A percentile compares a stretch with the other conserved stretches of the same genome.
Conservation (phyloP, 1,140 invertebrate genomes). For the Macrobrachium nipponense region DNA sequence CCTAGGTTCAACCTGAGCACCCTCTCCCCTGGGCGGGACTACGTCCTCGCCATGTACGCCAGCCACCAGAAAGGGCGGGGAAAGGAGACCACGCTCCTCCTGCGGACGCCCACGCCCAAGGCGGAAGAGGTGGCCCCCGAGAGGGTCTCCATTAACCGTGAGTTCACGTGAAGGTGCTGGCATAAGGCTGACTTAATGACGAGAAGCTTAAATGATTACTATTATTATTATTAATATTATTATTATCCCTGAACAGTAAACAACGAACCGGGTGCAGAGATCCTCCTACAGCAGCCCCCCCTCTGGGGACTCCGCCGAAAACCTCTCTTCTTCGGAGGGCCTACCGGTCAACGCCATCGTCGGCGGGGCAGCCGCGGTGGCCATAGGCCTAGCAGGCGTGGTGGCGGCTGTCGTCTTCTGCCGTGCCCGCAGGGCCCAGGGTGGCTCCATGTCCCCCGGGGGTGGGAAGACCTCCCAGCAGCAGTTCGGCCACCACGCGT, state of each 20-base stretch:
- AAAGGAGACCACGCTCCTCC: slow-evolving; percentile 16
- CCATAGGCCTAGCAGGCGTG: slow-evolving; percentile 45
- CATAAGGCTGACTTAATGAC: neutral
- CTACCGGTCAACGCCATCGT: slow-evolving; percentile 38
- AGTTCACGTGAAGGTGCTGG: neutral
- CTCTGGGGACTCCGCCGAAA: neutral
- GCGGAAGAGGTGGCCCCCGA: slow-evolving; percentile 48
- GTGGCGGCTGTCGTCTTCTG: slow-evolving; percentile 52
- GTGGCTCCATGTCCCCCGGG: slow-evolving; percentile 14
- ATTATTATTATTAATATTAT: neutral
- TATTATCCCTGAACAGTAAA: neutral
- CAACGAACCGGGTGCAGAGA: neutral
- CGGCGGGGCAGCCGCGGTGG: slow-evolving; percentile 44
- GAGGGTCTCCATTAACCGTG: slow-evolving; percentile 35
- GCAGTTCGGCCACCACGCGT: slow-evolving; percentile 13
- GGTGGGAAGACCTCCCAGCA: slow-evolving; percentile 40
- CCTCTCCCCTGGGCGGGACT: slow-evolving; percentile 33
- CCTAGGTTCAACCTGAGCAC: slow-evolving; percentile 41
- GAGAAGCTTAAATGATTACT: neutral
- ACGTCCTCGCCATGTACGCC: slow-evolving; percentile 31
- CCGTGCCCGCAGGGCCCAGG: slow-evolving; percentile 8
- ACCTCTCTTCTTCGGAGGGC: neutral
- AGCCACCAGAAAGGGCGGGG: slow-evolving; percentile 24
- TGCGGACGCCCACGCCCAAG: slow-evolving; percentile 39
- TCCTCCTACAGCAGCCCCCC: slow-evolving; percentile 9